Base-by-base conservation (phyloP, 2,888 invertebrate genomes). In the Drosophila diplacantha region DNA sequence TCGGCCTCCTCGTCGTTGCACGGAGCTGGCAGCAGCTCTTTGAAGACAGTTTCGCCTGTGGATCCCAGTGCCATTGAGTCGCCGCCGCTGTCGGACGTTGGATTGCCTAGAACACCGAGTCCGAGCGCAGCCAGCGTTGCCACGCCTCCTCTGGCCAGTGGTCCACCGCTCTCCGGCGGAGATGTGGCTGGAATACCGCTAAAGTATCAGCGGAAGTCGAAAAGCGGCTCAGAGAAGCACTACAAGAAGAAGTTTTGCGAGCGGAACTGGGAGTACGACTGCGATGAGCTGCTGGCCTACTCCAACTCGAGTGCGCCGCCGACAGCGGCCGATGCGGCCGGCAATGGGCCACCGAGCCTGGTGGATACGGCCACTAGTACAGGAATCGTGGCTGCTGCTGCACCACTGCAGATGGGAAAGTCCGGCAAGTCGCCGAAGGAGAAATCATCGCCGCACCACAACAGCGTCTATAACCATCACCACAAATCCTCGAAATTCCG, bases 171-270 rank as follows among this genome's bases (percentile, higher is more conserved):
- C n/a, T 14, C 60, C 11, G 58, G 60, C 3, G 60, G 58, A 5
- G 58, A 59, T 9, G 12, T 59, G 9, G 61, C 35, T 5, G 58
- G 79, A 85, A 90, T 88, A 85, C 91, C 92, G 6, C 83, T 91
- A 11, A 91, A 92, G 78, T 92, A 92, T 84, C 92, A 92, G 77
- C 89, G 92, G 34, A 90, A 91, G 72, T 88, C 88, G 3, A 88
- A 87, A 66, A 73, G 76, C 77, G 89, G 90, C 1, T 84, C 84
- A 35, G 88, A 88, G 57, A 92, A 92, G 77, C 94, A 94, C 89
- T 95, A 94, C 88, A 95, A 95, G 89, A 95, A 95, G 90, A 94
- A 95, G 85, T 93, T 93, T 89, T 94, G 94, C 89, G 93, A 94
- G 92, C 84, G 93, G 91, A 89, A 92, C 90, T 86, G 93, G 93